Evolutionary conservation across 2,797 vertebrate species (phyloP).

Genomic region (Apogon talboti): DNA sequence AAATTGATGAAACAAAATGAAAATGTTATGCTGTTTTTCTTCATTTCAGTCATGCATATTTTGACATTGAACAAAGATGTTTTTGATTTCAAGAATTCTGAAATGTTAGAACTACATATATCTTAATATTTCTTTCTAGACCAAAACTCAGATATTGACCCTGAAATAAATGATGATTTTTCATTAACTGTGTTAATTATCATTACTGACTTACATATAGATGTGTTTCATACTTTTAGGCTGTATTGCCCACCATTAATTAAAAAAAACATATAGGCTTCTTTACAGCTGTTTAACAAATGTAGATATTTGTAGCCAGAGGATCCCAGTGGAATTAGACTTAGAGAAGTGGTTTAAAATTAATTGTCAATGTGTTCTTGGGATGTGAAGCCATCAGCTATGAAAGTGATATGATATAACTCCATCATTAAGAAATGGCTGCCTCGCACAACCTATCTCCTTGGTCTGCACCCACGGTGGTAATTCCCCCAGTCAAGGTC

Average conservation of each 20-base stretch:
- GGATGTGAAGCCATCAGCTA: conserved; percentile 49
- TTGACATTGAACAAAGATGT: too few relatives aligned
- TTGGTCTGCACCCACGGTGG: conserved; percentile 55
- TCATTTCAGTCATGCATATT: too few relatives aligned
- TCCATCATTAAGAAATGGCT: conserved; percentile 65
- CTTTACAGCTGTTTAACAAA: conserved; percentile 16
- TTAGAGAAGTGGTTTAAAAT: conserved; percentile 39
- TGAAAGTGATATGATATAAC: conserved; percentile 55
- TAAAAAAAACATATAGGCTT: conserved; percentile 5
- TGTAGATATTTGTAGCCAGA: conserved; percentile 12
- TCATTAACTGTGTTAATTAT: too few relatives aligned
- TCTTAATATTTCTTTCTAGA: too few relatives aligned
- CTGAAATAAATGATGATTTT: too few relatives aligned
- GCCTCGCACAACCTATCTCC: conserved; percentile 58
- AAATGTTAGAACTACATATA: too few relatives aligned
- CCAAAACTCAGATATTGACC: too few relatives aligned
- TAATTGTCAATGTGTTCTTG: conserved; percentile 51
- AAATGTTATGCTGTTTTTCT: too few relatives aligned
- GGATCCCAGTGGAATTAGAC: conserved; percentile 29
- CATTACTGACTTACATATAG: too few relatives aligned
- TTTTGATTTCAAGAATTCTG: too few relatives aligned
- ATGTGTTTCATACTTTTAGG: too few relatives aligned
- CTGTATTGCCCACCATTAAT: background rate
- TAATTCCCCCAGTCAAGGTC: conserved; percentile 73
- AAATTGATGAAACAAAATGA: too few relatives aligned